These are phyloP conservation scores for Meles meles DNA, from an alignment of 2,113 vertebrate species.

Conservation along the genomic window DNA sequence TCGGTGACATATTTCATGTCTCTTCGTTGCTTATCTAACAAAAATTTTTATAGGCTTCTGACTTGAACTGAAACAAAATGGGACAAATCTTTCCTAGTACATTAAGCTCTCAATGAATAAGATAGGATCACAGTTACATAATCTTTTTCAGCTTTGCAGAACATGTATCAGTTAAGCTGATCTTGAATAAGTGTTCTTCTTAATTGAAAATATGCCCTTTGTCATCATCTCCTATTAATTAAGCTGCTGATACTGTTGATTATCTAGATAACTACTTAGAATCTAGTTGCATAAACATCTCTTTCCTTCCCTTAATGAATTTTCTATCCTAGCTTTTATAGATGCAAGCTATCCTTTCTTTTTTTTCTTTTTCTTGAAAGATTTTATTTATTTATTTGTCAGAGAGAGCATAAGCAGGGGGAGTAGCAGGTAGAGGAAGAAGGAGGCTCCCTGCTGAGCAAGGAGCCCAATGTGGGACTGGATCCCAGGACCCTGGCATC, in stretches of 20 bases:
- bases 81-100: background rate
- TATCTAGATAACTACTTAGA: background rate
- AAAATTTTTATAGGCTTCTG: background rate
- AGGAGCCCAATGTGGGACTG: background rate
- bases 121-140: background rate
- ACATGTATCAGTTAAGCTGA: background rate
- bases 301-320: background rate
- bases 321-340: background rate
- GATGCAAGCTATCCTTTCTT: background rate
- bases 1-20: background rate
- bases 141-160: background rate
- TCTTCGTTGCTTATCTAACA: background rate
- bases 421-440: background rate
- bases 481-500: background rate
- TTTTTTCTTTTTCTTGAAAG: background rate
- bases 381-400: background rate
- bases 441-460: background rate
- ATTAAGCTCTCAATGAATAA: background rate
- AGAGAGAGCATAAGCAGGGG: background rate
- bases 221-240: background rate
- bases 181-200: background rate
- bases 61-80: background rate
- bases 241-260: constrained; percentile 1
- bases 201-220: background rate
- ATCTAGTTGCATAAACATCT: background rate